phyloP scores from a whole-genome alignment of 53 echinoderm and acorn worm species.

The Henricia sp. region DNA sequence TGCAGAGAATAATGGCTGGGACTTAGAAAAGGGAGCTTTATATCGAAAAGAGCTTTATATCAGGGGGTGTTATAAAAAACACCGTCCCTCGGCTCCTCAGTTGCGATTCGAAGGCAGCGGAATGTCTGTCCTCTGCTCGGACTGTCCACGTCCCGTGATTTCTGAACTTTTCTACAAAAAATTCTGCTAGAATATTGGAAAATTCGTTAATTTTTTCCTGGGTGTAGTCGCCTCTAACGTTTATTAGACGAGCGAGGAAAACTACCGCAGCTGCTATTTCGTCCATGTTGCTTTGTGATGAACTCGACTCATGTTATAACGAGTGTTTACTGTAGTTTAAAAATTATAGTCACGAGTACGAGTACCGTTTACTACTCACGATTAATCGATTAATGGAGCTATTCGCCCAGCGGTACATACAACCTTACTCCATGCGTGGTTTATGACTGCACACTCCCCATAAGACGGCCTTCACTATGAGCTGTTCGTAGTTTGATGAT shows the following conservation, averaged over 20 bases:
- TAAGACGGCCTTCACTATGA: slow-evolving; percentile 52
- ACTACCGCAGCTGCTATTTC: slow-evolving; percentile 99
- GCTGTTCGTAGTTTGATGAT: slow-evolving; percentile 70
- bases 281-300: slow-evolving; percentile 72
- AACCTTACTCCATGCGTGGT: too few species aligned
- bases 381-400: too few species aligned
- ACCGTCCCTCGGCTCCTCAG: slow-evolving; percentile 79
- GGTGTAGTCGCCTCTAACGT: slow-evolving; percentile 61
- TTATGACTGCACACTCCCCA: slow-evolving; percentile 48
- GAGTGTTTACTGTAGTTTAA: too few species aligned
- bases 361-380: too few species aligned
- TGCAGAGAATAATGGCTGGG: too few species aligned
- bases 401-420: too few species aligned
- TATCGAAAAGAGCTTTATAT: too few species aligned
- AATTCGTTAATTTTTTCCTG: slow-evolving; percentile 78
- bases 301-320: too few species aligned
- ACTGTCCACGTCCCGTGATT: slow-evolving; percentile 95
- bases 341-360: too few species aligned
- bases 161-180: slow-evolving; percentile 78
- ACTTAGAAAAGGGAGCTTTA: too few species aligned
- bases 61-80: too few species aligned
- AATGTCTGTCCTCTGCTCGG: slow-evolving; percentile 91
- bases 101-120: slow-evolving; percentile 80
- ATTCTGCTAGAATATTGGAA: slow-evolving; percentile 79
- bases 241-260: slow-evolving; percentile 86